Evolutionary conservation across 2,888 invertebrate species (phyloP), one percentile per base, ranked within the genome.

Genomic region (Amphiduros pacificus): DNA sequence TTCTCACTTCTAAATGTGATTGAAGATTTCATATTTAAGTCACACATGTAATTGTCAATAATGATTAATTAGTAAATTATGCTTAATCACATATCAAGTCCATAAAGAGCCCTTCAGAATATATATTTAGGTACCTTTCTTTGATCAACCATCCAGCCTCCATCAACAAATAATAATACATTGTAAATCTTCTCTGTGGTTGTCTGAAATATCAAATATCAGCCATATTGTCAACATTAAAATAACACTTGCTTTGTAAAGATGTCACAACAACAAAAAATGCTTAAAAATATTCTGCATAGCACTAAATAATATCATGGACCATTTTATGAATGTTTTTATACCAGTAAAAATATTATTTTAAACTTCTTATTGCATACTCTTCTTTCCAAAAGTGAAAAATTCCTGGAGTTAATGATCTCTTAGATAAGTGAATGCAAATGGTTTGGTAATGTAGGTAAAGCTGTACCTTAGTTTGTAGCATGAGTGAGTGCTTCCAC

Each of bases 141-240:
- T 40, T 64, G 66, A 78, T 94, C 94, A 50, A 88, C 87, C 63
- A 96, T 86, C 95, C 95, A 96, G 4, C 95, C 94, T 28, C 89
- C 91, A 72, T 92, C 91, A 2, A 94, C 92, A 78, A 96, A 95
- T 11, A 93, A 81, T 40, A 96, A 80, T 0, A 95, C 90, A 82
- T 94, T 94, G 82, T 91, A 93, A 6, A 96, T 85, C 56, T 90
- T 86, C 65, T 89, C 89, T 72, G 90, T 90, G 0, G 92, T 90
- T 60, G 88, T 89, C 89, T 86, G 75, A 63, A 81, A 78, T 52
- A 48, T 14, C 49, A 48, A 14, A 48, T 9, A 22, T 14, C 14
- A 14, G 9, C 11, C 9, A 14, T 14, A 6, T 48, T 48, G 9
- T 14, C 6, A 48, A 14, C 49, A 14, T n/a, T n/a, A n/a, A n/a